Evolutionary conservation across 2,113 vertebrate species (phyloP).

Genomic region (Callipepla californica): DNA sequence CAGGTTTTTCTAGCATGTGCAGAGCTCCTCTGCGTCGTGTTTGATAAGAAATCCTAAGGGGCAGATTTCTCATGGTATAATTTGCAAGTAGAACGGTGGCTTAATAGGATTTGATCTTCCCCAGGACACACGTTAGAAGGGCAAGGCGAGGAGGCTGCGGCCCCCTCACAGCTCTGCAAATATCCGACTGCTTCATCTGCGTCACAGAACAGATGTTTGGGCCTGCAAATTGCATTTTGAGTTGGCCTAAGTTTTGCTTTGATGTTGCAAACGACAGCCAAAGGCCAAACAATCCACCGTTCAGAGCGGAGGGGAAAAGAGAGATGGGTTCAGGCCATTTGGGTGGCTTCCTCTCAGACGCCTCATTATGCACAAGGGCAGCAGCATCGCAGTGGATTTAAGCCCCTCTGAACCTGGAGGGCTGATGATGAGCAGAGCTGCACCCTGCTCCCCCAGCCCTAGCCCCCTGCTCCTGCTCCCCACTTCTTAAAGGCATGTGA

Average conservation of each 20-base stretch:
- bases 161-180: background rate
- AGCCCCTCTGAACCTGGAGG: background rate
- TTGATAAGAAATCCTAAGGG: constrained; percentile 63
- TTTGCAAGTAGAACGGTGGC: constrained; percentile 23
- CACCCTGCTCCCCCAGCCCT: background rate
- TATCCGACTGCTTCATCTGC: background rate
- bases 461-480: background rate
- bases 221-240: background rate
- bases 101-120: constrained; percentile 60
- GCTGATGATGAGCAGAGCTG: background rate
- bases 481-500: too few species aligned
- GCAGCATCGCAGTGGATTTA: background rate
- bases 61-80: constrained; percentile 33
- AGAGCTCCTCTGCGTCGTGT: constrained; percentile 33
- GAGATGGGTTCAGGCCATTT: background rate
- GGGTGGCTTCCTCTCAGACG: too few species aligned
- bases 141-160: background rate
- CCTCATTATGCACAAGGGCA: background rate
- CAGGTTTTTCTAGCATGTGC: accelerated
- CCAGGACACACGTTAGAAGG: background rate
- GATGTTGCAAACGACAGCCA: background rate
- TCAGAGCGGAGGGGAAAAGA: background rate
- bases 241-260: background rate
- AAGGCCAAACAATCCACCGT: background rate
- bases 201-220: background rate